These are phyloP conservation scores for Arvicola amphibius DNA, from an alignment of 2,797 vertebrate genomes.

Conservation along the genomic window DNA sequence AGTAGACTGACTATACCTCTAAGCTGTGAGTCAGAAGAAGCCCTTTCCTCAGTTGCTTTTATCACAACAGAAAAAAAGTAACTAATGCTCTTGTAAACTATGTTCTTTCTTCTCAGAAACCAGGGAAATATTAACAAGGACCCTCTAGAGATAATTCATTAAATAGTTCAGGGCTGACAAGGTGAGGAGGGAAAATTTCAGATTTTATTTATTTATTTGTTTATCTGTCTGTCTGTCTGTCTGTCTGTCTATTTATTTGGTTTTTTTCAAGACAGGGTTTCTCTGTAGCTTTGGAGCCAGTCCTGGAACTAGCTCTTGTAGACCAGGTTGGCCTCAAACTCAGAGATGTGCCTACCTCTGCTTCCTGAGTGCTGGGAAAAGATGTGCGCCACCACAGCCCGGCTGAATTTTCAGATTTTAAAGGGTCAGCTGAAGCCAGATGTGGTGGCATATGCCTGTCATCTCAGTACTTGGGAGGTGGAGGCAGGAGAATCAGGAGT, in stretches of 20 bases:
- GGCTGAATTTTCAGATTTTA: background rate
- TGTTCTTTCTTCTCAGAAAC: background rate
- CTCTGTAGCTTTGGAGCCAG: too few relatives aligned
- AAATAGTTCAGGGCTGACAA: background rate
- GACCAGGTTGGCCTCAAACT: too few relatives aligned
- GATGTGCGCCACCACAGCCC: too few relatives aligned
- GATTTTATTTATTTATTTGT: background rate
- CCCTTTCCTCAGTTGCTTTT: background rate
- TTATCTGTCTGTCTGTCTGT: too few relatives aligned
- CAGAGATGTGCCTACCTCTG: too few relatives aligned
- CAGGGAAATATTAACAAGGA: background rate
- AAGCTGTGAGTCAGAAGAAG: background rate
- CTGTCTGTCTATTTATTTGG: too few relatives aligned
- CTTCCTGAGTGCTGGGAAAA: too few relatives aligned
- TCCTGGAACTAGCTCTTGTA: too few relatives aligned
- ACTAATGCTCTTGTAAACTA: background rate
- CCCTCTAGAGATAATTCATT: background rate
- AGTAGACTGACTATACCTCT: background rate
- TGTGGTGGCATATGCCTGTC: too few relatives aligned
- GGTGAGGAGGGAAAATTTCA: background rate
- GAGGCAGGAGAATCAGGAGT: too few relatives aligned
- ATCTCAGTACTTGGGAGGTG: too few relatives aligned
- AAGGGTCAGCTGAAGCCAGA: background rate
- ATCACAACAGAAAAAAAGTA: background rate
- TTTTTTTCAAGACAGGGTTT: too few relatives aligned